These are phyloP conservation scores for Drosophila tani DNA, from an alignment of 1,140 invertebrate species.

Conservation along the genomic window DNA sequence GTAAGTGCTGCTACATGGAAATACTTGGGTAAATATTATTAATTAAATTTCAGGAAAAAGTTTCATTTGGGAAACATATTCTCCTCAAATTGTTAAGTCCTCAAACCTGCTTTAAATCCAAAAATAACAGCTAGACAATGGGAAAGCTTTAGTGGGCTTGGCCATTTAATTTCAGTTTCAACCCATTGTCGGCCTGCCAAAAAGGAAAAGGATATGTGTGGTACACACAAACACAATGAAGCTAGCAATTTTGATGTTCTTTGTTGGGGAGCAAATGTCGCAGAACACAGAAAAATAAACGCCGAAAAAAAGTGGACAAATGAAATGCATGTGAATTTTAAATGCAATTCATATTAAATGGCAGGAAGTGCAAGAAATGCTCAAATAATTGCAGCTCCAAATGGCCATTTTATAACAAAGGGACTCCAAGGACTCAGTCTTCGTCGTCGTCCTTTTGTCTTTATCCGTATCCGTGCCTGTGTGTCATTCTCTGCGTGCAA, in stretches of 20 bases:
- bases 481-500: slow-evolving; percentile 42
- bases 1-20: background rate
- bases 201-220: slow-evolving; percentile 32
- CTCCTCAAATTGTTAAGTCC: background rate
- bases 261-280: slow-evolving; percentile 30
- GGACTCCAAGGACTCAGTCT: slow-evolving; percentile 37
- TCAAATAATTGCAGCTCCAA: slow-evolving; percentile 65
- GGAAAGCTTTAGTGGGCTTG: slow-evolving; percentile 4
- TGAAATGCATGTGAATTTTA: slow-evolving; percentile 69
- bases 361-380: slow-evolving; percentile 60
- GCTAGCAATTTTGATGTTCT: slow-evolving; percentile 26
- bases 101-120: background rate
- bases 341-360: slow-evolving; percentile 79
- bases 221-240: slow-evolving; percentile 25
- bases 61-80: background rate
- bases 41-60: background rate
- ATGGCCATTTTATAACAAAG: slow-evolving; percentile 44
- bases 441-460: slow-evolving; percentile 27
- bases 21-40: background rate
- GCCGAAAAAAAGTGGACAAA: slow-evolving; percentile 10
- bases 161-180: slow-evolving; percentile 29
- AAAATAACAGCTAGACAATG: slow-evolving; percentile 33
- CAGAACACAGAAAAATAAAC: slow-evolving; percentile 17
- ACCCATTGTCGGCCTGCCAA: slow-evolving; percentile 18
- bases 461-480: slow-evolving; percentile 14